Conservation (phyloP, 2,888 invertebrate species). For the Actias luna region DNA sequence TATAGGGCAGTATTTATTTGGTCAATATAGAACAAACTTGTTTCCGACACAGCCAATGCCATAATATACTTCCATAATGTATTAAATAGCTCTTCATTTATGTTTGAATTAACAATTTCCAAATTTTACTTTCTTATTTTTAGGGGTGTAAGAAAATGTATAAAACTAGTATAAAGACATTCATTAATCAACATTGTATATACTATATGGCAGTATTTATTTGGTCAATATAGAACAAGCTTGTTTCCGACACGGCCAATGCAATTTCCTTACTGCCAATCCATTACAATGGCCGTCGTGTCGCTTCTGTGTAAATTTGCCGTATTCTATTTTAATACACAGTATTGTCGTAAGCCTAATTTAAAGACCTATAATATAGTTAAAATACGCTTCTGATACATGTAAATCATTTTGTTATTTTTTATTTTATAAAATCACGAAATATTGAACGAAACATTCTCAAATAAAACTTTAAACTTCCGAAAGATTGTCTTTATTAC, state of each 20-base stretch:
- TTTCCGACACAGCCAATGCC: slow-evolving; percentile 11
- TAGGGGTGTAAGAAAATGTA: background rate
- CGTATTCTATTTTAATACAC: background rate
- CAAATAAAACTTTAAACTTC: too few species aligned
- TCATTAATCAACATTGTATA: background rate
- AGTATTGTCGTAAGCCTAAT: background rate
- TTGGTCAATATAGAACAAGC: background rate
- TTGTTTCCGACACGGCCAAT: slow-evolving; percentile 9
- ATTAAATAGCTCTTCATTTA: too few species aligned
- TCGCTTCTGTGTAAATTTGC: slow-evolving; percentile 11
- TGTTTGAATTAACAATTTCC: too few species aligned
- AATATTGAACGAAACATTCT: too few species aligned
- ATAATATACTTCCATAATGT: too few species aligned
- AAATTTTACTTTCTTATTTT: background rate
- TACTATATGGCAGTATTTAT: background rate
- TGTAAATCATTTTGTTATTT: background rate
- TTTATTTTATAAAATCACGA: too few species aligned
- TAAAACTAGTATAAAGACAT: background rate
- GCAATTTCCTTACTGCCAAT: slow-evolving; percentile 18
- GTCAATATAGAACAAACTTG: background rate
- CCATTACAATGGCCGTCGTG: background rate
- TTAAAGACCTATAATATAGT: background rate
- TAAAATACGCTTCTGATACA: background rate
- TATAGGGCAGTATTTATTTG: background rate
- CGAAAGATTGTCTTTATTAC: too few species aligned